Conservation (phyloP, 2,888 invertebrate genomes). For the Thalpophila matura region DNA sequence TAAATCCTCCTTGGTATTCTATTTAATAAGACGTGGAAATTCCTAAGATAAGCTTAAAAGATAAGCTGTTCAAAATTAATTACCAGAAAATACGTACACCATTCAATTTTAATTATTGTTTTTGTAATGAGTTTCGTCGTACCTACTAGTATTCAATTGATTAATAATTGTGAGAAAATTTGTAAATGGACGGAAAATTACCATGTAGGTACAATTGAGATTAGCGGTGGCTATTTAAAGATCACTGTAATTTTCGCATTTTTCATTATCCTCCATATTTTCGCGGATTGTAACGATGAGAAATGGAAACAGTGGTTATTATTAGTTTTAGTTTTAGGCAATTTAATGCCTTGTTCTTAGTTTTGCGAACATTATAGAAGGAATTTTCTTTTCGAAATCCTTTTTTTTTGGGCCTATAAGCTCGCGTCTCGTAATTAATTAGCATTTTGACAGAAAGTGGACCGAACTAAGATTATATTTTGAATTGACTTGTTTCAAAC, state of each 20-base stretch:
- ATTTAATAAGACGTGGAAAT: too few relatives aligned
- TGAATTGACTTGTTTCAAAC: too few relatives aligned
- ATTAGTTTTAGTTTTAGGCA: neutral
- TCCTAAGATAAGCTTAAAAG: neutral
- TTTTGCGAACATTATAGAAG: too few relatives aligned
- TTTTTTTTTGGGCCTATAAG: too few relatives aligned
- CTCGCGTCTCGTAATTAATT: too few relatives aligned
- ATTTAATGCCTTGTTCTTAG: too few relatives aligned
- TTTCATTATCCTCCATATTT: slow-evolving; percentile 2
- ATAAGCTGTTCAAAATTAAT: neutral
- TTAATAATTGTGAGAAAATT: slow-evolving; percentile 17
- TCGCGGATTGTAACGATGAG: slow-evolving; percentile 13
- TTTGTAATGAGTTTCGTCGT: slow-evolving; percentile 16
- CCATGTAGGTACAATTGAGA: neutral
- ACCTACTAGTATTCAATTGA: slow-evolving; percentile 32
- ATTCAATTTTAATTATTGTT: slow-evolving; percentile 16
- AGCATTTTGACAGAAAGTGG: too few relatives aligned
- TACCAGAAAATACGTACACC: neutral
- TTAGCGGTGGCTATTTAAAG: slow-evolving; percentile 18
- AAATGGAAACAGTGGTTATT: slow-evolving; percentile 23
- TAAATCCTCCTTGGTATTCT: neutral
- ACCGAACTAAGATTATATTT: too few relatives aligned
- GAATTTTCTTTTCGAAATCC: too few relatives aligned
- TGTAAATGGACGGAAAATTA: neutral
- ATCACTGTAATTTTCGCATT: neutral